Evolutionary conservation across 1,140 invertebrate species (phyloP), one percentile per base, ranked within the genome.

Genomic region (Phocides pigmalion): DNA sequence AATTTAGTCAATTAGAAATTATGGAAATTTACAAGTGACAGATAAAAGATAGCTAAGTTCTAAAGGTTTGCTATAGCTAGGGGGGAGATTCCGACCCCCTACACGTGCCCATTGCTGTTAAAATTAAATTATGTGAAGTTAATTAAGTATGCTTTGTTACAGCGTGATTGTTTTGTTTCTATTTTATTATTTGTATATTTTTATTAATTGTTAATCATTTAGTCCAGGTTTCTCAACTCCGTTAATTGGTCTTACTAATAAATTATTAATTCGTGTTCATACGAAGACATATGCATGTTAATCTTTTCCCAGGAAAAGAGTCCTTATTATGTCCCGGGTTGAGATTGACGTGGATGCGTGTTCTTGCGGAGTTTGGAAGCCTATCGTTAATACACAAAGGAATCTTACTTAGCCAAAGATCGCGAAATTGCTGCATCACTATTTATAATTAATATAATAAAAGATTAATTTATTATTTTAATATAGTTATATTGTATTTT

Each of bases 361-460:
- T 32, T 49, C 1, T 1, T 1, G 14, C 9, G 15, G 15, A 39
- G 37, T 17, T 46, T 51, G 17, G 37, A 53, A 25, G 41, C 16
- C 28, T 11, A 32, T 32, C 28, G 0, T 32, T 11, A 32, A 11
- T 22, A 58, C 61, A 63, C 61, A 63, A 68, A 63, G 25, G 66
- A 68, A 64, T 62, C 63, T 77, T 75, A 70, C 54, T 75, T 77
- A 82, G 75, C 79, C 79, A 82, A 82, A 82, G 79, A 82, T 79
- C 72, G 68, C 74, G 74, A 71, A 74, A 69, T 72, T 70, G 68
- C 74, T 76, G 56, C 39, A 77, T 75, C 68, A 67, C 65, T 70
- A 70, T n/a, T n/a, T 82, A 79, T 74, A 74, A 76, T 69, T 79
- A 79, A 72, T 72, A 72, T 64, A 51, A 35, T 74, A 72, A 75